phyloP scores from a whole-genome alignment of 2,888 invertebrate species.

The Aphidius colemani region DNA sequence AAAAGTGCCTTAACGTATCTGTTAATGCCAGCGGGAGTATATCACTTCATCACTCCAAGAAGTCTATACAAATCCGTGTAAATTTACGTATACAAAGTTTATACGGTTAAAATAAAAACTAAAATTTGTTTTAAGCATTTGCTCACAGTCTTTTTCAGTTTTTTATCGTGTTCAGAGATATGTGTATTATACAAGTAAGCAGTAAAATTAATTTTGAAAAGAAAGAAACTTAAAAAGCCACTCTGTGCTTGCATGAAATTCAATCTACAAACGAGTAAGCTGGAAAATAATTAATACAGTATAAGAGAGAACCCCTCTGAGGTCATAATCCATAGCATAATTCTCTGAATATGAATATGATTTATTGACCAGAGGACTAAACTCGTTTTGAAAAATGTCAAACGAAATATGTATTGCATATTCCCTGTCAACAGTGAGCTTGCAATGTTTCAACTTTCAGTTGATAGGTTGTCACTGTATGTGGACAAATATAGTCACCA shows the following conservation, averaged over 20 bases:
- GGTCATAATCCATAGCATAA: constrained; percentile 12
- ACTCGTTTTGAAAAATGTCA: no score
- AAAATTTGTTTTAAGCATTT: no score
- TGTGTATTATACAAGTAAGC: background rate
- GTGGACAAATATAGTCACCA: no score
- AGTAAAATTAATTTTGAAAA: background rate
- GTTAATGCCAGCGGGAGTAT: constrained; percentile 15
- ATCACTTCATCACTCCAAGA: constrained; percentile 11
- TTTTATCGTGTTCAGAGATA: background rate
- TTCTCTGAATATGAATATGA: constrained; percentile 3
- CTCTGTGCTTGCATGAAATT: no score
- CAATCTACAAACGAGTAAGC: no score
- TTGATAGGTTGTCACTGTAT: no score
- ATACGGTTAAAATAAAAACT: no score
- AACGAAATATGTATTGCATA: no score
- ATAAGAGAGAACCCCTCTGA: background rate
- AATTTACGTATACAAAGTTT: background rate
- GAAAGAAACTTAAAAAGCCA: no score
- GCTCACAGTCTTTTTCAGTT: constrained; percentile 2
- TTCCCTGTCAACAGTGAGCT: no score
- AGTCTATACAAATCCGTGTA: constrained; percentile 4
- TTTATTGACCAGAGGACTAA: no score
- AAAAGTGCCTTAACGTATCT: constrained; percentile 7
- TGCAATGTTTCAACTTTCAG: no score
- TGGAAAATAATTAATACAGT: constrained; percentile 7